Percentiles rank a stretch among this genome's conserved stretches.
phyloP scores from a whole-genome alignment of 2,113 vertebrate species.

The Chinchilla lanigera region DNA sequence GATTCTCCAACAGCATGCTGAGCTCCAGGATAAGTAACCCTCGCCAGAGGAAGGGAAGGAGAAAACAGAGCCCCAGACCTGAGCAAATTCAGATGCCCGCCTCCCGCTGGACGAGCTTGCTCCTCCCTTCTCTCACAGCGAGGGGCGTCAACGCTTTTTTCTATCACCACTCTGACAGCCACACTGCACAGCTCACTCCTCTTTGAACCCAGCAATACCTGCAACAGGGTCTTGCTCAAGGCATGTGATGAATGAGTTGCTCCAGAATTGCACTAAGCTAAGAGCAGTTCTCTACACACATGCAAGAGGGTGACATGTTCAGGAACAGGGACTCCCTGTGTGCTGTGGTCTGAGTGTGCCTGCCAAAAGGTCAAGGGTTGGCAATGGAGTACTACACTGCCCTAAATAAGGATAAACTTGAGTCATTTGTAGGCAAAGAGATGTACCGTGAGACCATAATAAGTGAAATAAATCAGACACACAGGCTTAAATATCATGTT shows the following conservation, averaged over 20 bases:
- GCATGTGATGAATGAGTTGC: neutral
- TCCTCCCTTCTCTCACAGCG: neutral
- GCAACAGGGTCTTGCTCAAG: neutral
- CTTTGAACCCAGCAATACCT: neutral
- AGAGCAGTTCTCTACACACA: neutral
- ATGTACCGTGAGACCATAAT: neutral
- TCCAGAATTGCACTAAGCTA: neutral
- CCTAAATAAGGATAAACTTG: neutral
- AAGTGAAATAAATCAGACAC: neutral
- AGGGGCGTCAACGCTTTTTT: neutral
- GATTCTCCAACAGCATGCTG: neutral
- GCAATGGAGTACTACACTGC: neutral
- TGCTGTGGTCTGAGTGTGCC: too few relatives aligned
- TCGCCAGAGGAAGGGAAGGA: neutral
- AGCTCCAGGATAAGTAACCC: neutral
- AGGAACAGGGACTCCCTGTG: neutral
- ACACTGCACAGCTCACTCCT: neutral
- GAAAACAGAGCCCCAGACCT: neutral
- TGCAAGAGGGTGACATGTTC: neutral
- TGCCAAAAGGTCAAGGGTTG: neutral
- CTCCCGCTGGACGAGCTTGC: neutral
- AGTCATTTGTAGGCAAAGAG: neutral
- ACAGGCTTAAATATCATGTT: neutral
- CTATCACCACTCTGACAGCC: neutral
- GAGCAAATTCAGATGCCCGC: neutral